Conservation (phyloP, 23 tunicate genomes). For the Trididemnum miniatum region DNA sequence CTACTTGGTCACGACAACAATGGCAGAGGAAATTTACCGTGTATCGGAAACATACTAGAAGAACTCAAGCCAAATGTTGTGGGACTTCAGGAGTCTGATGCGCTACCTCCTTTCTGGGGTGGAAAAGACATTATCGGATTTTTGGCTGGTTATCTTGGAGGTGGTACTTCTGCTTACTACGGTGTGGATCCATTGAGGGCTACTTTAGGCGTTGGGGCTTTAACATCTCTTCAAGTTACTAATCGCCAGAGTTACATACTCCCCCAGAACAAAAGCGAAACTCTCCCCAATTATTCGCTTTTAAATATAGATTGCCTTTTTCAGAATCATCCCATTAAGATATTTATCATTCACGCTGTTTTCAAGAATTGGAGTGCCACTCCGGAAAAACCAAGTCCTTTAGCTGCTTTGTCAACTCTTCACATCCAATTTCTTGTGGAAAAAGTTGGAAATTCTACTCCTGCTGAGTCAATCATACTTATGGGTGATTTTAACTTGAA, state of each 20-base stretch:
- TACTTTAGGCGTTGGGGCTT: constrained; percentile 68
- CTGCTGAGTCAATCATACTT: constrained; percentile 44
- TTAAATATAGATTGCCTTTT: background rate
- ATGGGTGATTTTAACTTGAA: constrained; percentile 88
- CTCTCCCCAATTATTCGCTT: constrained; percentile 30
- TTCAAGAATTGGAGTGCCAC: constrained; percentile 79
- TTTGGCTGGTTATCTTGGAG: constrained; percentile 22
- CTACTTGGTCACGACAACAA: constrained; percentile 61
- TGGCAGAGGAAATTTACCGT: constrained; percentile 61
- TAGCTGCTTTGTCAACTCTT: constrained; percentile 35
- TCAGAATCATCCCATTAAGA: constrained; percentile 5
- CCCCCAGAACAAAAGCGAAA: constrained; percentile 9
- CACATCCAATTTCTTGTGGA: constrained; percentile 56
- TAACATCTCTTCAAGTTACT: constrained; percentile 42
- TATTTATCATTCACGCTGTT: constrained; percentile 72
- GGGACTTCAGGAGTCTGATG: constrained; percentile 80
- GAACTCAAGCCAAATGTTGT: constrained; percentile 48
- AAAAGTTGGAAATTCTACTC: background rate
- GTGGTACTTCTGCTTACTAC: background rate
- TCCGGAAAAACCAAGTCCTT: constrained; percentile 12
- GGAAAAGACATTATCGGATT: constrained; percentile 72
- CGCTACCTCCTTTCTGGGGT: constrained; percentile 80
- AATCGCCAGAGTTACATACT: constrained; percentile 26
- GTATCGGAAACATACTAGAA: constrained; percentile 26
- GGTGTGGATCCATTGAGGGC: constrained; percentile 62